phyloP scores from a whole-genome alignment of 2,113 vertebrate genomes.

The Mastomys natalensis region DNA sequence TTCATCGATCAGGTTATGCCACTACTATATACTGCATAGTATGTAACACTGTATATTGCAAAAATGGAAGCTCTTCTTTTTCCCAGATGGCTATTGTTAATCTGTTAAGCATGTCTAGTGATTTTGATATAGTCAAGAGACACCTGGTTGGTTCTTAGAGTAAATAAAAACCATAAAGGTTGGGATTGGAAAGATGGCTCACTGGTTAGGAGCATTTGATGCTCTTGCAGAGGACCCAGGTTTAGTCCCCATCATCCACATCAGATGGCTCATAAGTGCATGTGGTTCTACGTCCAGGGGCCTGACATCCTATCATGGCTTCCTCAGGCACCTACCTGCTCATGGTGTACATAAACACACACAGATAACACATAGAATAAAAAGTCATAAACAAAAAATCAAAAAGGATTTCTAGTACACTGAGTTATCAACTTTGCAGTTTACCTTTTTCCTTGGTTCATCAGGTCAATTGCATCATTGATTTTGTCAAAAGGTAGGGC shows the following conservation, averaged over 20 bases:
- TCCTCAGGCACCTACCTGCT: no score
- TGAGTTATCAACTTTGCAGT: background rate
- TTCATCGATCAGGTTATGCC: background rate
- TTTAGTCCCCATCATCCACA: background rate
- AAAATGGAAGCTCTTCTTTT: background rate
- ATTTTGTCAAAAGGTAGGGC: slow-evolving; percentile 87
- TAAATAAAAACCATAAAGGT: slow-evolving; percentile 12
- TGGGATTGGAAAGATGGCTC: background rate
- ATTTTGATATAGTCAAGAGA: slow-evolving; percentile 29
- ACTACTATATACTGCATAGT: background rate
- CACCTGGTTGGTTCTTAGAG: background rate
- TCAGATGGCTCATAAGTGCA: background rate
- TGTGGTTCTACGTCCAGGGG: background rate
- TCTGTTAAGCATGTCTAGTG: slow-evolving; percentile 4
- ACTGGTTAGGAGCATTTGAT: background rate
- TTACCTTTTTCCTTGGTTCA: slow-evolving; percentile 88
- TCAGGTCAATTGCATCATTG: slow-evolving; percentile 89
- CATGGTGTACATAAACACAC: background rate
- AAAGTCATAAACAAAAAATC: background rate
- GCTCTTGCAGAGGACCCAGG: background rate
- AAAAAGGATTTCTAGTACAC: background rate
- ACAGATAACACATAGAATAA: background rate
- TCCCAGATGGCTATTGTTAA: background rate
- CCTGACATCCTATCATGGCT: background rate
- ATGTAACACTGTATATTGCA: background rate